Evolutionary conservation across 2,797 vertebrate genomes (phyloP).

Genomic region (Crenichthys baileyi): DNA sequence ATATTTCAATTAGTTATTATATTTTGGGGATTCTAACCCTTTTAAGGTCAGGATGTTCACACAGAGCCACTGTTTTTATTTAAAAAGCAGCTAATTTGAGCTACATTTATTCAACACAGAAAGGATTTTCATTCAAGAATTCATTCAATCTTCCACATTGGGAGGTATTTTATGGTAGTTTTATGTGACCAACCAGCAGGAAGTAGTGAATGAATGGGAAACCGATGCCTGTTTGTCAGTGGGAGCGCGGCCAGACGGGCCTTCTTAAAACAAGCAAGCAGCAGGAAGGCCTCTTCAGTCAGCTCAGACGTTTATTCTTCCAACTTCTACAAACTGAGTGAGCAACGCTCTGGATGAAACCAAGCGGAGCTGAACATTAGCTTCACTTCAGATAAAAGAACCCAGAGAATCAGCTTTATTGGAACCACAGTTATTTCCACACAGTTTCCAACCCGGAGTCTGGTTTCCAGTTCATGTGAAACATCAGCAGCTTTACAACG

Average conservation of each 20-base stretch:
- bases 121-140: neutral
- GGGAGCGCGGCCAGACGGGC: too few relatives aligned
- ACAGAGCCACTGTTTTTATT: neutral
- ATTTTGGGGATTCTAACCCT: neutral
- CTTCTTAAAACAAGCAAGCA: too few relatives aligned
- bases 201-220: neutral
- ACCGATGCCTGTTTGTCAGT: too few relatives aligned
- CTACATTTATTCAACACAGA: neutral
- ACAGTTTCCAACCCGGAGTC: neutral
- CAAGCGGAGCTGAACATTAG: too few relatives aligned
- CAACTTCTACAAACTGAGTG: conserved; percentile 35
- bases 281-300: neutral
- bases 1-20: neutral
- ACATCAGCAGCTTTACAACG: neutral
- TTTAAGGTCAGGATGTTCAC: neutral
- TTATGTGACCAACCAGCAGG: too few relatives aligned
- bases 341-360: neutral
- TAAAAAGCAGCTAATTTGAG: neutral
- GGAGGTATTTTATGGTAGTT: too few relatives aligned
- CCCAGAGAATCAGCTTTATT: neutral
- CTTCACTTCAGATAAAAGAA: neutral
- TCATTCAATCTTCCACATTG: too few relatives aligned
- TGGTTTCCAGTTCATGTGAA: neutral
- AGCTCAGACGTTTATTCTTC: conserved; percentile 37
- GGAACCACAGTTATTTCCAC: neutral